A percentile compares a stretch with the other conserved stretches of the same genome.
Conservation (phyloP, 2,113 vertebrate genomes). For the Ivindomyrus marchei region DNA sequence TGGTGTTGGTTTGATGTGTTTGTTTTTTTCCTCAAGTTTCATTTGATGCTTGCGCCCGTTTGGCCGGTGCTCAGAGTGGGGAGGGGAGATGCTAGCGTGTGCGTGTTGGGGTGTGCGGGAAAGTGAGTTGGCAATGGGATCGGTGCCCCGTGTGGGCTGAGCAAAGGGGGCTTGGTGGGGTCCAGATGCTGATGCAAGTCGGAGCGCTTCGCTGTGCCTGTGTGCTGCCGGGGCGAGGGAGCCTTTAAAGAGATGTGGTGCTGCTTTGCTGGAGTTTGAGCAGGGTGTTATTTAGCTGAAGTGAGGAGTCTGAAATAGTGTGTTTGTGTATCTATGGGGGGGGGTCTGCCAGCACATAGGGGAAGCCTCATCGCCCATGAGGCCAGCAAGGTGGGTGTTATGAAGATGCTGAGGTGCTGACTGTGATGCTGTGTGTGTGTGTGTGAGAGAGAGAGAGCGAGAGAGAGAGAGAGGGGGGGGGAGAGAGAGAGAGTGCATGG, state of each 20-base stretch:
- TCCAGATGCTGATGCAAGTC: slow-evolving; percentile 1
- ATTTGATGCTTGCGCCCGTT: slow-evolving; percentile 10
- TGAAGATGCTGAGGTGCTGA: neutral
- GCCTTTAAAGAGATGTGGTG: neutral
- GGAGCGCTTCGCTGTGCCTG: neutral
- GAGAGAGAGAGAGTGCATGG: neutral
- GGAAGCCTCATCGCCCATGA: neutral
- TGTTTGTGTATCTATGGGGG: slow-evolving; percentile 8
- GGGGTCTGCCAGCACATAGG: neutral
- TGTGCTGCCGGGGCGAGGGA: neutral
- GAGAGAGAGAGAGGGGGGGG: neutral
- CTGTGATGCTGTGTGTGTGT: neutral
- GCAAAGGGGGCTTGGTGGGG: neutral
- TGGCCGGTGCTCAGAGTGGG: neutral
- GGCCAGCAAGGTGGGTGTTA: neutral
- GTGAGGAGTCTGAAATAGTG: neutral
- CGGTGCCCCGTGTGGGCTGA: neutral
- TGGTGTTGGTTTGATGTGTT: slow-evolving; percentile 11
- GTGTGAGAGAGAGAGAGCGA: neutral
- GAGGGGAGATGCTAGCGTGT: neutral
- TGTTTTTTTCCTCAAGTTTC: neutral
- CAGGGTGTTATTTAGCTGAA: neutral
- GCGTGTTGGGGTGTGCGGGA: neutral
- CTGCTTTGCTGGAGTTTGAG: neutral
- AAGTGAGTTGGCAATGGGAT: neutral